Base-by-base conservation (phyloP, 2,888 invertebrate genomes). In the Hydrotaea cyrtoneurina region DNA sequence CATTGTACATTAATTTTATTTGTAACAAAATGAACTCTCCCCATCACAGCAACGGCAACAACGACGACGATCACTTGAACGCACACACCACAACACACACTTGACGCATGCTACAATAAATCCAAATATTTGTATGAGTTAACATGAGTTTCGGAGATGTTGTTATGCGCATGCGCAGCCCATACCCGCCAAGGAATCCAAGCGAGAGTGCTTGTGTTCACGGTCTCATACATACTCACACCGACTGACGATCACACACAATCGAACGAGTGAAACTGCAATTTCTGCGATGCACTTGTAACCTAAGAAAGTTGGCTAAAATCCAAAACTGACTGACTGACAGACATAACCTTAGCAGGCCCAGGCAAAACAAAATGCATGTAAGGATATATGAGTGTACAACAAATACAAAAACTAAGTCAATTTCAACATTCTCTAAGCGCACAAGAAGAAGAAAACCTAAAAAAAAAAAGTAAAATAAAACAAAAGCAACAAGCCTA, bases 1-100 rank as follows among this genome's bases (percentile, higher is more conserved):
- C 85, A 82, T 82, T 77, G 62, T 69, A 82, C 85, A 85, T 85
- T 85, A 85, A 85, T 85, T 85, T 82, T 82, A 80, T 85, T 85
- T 85, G 82, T 82, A 85, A 77, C 85, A 73, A 82, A 81, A 79
- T 69, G 69, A 69, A 69, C 69, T 69, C 43, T 59, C 26, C 59
- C 13, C 59, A 13, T 59, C 59, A 2, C 3, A 31, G 31, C 43
- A 43, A 43, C 43, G 1, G 43, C 59, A 23, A 31, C 31, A 31
- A 31, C 31, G 31, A 31, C 31, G 31, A 31, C 31, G 26, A 26
- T 23, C 62, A 62, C 62, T 62, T 62, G 62, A 31, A 31, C 50
- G n/a, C 15, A 50, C 50, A 50, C 50, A n/a, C n/a, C 36, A 64
- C 43, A 39, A 11, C 36, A 39, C 66, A 66, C 66, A 55, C n/a